Percentiles rank a stretch among this genome's conserved stretches.
phyloP scores from a whole-genome alignment of 2,888 invertebrate genomes.

The Thymelicus lineola region DNA sequence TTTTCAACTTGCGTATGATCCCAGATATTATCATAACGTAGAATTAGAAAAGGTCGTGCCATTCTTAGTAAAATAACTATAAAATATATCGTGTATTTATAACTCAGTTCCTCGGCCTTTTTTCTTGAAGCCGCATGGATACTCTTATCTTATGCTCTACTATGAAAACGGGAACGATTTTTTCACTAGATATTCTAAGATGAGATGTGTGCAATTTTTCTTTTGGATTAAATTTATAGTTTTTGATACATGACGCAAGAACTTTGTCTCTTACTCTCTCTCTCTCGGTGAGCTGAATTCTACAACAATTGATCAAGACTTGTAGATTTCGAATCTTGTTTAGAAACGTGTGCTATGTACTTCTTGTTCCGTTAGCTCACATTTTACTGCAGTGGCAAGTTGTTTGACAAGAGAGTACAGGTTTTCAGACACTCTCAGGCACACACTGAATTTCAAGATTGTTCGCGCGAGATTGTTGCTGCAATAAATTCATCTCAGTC shows the following conservation, averaged over 20 bases:
- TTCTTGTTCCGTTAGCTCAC: slow-evolving; percentile 8
- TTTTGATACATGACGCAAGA: slow-evolving; percentile 33
- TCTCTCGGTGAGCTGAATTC: slow-evolving; percentile 34
- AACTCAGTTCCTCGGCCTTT: slow-evolving; percentile 34
- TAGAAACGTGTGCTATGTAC: slow-evolving; percentile 37
- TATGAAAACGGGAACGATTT: slow-evolving; percentile 30
- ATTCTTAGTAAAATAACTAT: too few species aligned
- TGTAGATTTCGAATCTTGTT: slow-evolving; percentile 17
- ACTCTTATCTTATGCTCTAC: slow-evolving; percentile 39
- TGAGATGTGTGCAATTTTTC: slow-evolving; percentile 38
- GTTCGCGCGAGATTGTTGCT: too few species aligned
- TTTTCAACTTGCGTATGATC: too few species aligned
- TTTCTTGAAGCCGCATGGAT: slow-evolving; percentile 38
- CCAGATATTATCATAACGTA: too few species aligned
- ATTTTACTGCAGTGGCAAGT: slow-evolving; percentile 2
- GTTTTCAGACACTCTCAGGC: slow-evolving; percentile 34
- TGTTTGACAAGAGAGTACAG: slow-evolving; percentile 16
- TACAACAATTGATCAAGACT: slow-evolving; percentile 39
- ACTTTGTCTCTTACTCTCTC: slow-evolving; percentile 30
- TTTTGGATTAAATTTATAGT: slow-evolving; percentile 34
- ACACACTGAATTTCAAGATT: slow-evolving; percentile 33
- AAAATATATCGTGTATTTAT: too few species aligned
- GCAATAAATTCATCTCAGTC: slow-evolving; percentile 26
- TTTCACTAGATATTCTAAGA: slow-evolving; percentile 23
- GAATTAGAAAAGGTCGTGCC: too few species aligned